These are phyloP conservation scores for Leucania comma DNA, from an alignment of 2,888 invertebrate genomes.

Conservation along the genomic window DNA sequence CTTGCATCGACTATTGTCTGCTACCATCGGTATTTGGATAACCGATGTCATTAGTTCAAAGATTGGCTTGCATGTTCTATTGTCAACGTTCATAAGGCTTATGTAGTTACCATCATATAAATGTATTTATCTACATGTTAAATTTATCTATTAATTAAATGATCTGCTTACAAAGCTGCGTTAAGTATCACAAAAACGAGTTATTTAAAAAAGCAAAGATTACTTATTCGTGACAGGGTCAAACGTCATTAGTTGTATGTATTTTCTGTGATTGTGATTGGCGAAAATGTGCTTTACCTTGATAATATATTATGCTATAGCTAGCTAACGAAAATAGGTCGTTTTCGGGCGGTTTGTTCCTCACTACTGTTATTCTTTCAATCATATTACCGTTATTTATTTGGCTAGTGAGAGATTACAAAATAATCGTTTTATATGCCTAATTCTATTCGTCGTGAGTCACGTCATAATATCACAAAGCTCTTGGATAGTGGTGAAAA, in stretches of 20 bases:
- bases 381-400: background rate
- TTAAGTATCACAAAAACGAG: conserved; percentile 7
- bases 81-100: background rate
- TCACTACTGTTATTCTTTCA: background rate
- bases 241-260: conserved; percentile 64
- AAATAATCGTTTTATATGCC: conserved; percentile 15
- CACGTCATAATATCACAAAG: conserved; percentile 64
- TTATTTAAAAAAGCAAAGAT: conserved; percentile 30
- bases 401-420: background rate
- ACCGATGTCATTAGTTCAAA: conserved; percentile 55
- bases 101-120: background rate
- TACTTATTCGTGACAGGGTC: conserved; percentile 65
- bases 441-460: conserved; percentile 63
- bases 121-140: background rate
- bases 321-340: conserved; percentile 48
- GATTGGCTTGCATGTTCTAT: conserved; percentile 33
- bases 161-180: background rate
- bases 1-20: conserved; percentile 70
- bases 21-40: conserved; percentile 62
- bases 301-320: conserved; percentile 14
- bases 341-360: background rate
- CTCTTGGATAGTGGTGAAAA: conserved; percentile 75
- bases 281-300: conserved; percentile 61
- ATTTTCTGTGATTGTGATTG: conserved; percentile 49
- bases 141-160: background rate